Evolutionary conservation across 2,888 invertebrate species (phyloP).

Genomic region (Ramazzottius varieornatus): DNA sequence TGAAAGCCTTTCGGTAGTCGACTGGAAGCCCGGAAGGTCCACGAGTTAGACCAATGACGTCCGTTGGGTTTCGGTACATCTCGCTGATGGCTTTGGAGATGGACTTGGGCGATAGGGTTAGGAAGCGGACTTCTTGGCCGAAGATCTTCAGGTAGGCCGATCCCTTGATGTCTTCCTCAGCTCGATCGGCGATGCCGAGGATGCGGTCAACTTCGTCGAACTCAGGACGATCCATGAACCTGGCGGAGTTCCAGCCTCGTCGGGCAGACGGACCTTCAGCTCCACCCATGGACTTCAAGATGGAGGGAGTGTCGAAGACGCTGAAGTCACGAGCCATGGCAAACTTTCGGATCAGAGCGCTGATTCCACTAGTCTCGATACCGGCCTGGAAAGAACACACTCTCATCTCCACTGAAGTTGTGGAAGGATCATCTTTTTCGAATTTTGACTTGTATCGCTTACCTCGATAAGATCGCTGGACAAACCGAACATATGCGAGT

Average conservation of each 20-base stretch:
- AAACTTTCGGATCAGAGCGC: background rate
- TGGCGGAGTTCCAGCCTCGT: background rate
- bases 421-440: background rate
- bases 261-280: background rate
- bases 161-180: background rate
- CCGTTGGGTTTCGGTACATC: background rate
- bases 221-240: background rate
- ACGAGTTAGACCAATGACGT: background rate
- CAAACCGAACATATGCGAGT: background rate
- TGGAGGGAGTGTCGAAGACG: background rate
- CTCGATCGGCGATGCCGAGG: background rate
- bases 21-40: background rate
- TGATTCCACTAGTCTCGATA: background rate
- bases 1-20: background rate
- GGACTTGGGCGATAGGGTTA: background rate
- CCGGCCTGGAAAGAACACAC: background rate
- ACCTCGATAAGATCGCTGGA: background rate
- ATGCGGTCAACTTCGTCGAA: slow-evolving; percentile 2
- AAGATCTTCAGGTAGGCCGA: slow-evolving; percentile 3
- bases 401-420: background rate
- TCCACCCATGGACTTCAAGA: background rate
- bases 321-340: background rate
- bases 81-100: background rate
- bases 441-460: background rate
- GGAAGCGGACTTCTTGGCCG: slow-evolving; percentile 4